These are phyloP conservation scores for Brachypalpus laphriformis DNA, from an alignment of 2,888 invertebrate species.

Conservation along the genomic window DNA sequence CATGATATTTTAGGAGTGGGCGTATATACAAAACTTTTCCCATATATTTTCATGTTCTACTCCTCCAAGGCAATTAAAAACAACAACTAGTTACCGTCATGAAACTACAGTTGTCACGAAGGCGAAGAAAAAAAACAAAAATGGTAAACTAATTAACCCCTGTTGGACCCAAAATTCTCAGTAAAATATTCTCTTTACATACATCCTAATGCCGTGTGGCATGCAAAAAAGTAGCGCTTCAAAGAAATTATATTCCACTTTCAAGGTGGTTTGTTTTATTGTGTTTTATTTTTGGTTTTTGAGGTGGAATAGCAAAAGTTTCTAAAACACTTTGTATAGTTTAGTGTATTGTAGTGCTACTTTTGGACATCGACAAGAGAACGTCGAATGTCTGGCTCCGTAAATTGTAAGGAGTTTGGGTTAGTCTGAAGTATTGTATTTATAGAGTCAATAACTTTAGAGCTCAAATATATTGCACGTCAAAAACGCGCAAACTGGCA, in stretches of 20 bases:
- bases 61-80: conserved; percentile 4
- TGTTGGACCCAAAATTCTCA: not conserved
- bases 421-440: not conserved
- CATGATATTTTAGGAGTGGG: conserved; percentile 3
- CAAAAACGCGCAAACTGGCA: not conserved
- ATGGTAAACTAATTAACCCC: not conserved
- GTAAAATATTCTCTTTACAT: conserved; percentile 18
- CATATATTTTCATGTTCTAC: not conserved
- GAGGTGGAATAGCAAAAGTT: not conserved
- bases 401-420: not conserved
- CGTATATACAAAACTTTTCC: not conserved
- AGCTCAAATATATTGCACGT: not conserved
- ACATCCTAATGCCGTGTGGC: conserved; percentile 38
- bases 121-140: not conserved
- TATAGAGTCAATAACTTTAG: not conserved
- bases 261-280: conserved; percentile 22
- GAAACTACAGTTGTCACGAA: conserved; percentile 25
- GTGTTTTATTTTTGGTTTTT: conserved; percentile 10
- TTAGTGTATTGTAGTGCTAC: not conserved
- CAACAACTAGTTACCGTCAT: conserved; percentile 27
- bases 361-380: not conserved
- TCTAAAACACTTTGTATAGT: not conserved
- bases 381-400: not conserved
- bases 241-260: conserved; percentile 36
- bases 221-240: conserved; percentile 26